A percentile compares a stretch with the other conserved stretches of the same genome.
Conservation (phyloP, 2,888 invertebrate species). For the Pterostichus niger region DNA sequence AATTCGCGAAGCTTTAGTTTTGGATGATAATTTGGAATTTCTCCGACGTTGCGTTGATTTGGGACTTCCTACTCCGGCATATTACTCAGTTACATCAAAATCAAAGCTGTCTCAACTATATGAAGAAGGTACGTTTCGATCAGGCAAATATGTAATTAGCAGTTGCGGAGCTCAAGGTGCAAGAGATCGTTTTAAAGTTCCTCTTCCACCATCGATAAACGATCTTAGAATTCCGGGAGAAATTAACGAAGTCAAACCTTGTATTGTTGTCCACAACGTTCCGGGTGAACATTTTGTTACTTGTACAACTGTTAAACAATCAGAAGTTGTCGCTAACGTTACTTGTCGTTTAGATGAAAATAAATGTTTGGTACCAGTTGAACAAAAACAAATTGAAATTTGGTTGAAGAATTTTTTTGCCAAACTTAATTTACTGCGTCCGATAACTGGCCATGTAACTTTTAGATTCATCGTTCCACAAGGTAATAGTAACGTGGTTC, state of each 20-base stretch:
- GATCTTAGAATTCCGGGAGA: constrained; percentile 85
- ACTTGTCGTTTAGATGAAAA: constrained; percentile 86
- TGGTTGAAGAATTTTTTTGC: constrained; percentile 87
- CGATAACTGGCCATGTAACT: constrained; percentile 88
- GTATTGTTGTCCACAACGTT: constrained; percentile 89
- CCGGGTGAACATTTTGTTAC: constrained; percentile 88
- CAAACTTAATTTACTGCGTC: constrained; percentile 82
- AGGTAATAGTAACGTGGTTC: constrained; percentile 78
- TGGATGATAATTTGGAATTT: constrained; percentile 89
- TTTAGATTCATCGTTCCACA: constrained; percentile 86
- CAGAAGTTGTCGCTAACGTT: constrained; percentile 88
- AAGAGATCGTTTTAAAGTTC: constrained; percentile 84
- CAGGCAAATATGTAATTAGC: constrained; percentile 84
- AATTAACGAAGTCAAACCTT: constrained; percentile 86
- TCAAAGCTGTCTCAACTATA: constrained; percentile 86
- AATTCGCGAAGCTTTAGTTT: constrained; percentile 85
- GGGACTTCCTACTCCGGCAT: constrained; percentile 84
- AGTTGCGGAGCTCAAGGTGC: constrained; percentile 88
- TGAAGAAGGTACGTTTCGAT: constrained; percentile 81
- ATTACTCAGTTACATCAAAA: constrained; percentile 83
- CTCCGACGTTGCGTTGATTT: constrained; percentile 85
- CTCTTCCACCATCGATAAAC: constrained; percentile 82
- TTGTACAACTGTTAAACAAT: constrained; percentile 90
- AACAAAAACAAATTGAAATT: constrained; percentile 83
- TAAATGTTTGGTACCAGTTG: constrained; percentile 85